phyloP scores from a whole-genome alignment of 2,888 invertebrate genomes.

The Unio pictorum region DNA sequence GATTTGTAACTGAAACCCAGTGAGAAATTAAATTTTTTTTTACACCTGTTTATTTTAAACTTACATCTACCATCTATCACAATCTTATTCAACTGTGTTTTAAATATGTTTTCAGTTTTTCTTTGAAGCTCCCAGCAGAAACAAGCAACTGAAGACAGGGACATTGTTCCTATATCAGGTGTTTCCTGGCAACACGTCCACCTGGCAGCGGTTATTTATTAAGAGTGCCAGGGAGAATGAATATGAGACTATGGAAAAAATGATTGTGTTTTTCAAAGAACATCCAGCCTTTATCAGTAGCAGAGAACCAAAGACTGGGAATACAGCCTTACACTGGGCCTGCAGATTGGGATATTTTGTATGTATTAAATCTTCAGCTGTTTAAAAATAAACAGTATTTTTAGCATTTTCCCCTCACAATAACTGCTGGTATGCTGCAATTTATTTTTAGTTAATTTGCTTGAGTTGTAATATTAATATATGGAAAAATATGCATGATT shows the following conservation, averaged over 20 bases:
- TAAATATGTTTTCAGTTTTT: conserved; percentile 55
- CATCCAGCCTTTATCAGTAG: conserved; percentile 66
- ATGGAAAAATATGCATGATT: too few relatives aligned
- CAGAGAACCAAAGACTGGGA: conserved; percentile 62
- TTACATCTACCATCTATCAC: not conserved
- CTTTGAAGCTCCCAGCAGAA: conserved; percentile 65
- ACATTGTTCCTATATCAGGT: conserved; percentile 68
- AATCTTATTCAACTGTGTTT: not conserved
- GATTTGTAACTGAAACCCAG: too few relatives aligned
- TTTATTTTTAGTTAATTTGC: too few relatives aligned
- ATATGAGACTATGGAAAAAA: conserved; percentile 62
- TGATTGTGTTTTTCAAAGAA: conserved; percentile 66
- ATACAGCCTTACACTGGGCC: conserved; percentile 68
- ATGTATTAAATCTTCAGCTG: conserved; percentile 26
- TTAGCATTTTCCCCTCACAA: not conserved
- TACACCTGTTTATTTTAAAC: not conserved
- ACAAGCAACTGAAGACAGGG: conserved; percentile 64
- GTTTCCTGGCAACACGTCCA: conserved; percentile 65
- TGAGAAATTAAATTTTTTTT: not conserved
- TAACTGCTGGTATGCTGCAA: too few relatives aligned
- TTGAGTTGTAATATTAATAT: too few relatives aligned
- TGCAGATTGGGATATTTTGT: conserved; percentile 67
- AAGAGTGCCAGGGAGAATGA: conserved; percentile 66
- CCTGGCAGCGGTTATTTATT: conserved; percentile 65
- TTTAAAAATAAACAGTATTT: not conserved